Conservation (phyloP, 2,113 vertebrate genomes). For the Cyprinodon brontotheroides region DNA sequence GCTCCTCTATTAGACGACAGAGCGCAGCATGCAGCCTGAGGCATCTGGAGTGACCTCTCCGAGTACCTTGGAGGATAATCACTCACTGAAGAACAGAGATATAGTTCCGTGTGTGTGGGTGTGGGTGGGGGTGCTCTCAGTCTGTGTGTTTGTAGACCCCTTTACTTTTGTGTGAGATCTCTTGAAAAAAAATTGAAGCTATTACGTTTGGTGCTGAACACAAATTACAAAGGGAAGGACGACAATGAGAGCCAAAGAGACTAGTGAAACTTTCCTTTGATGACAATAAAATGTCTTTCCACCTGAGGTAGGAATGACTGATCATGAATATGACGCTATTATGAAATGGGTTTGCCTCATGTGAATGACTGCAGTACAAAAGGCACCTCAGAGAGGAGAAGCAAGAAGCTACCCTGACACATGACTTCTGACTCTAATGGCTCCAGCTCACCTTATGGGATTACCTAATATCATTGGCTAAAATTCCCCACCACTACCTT, state of each 20-base stretch:
- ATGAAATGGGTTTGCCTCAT: conserved; percentile 30
- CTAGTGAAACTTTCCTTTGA: conserved; percentile 29
- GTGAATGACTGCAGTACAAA: conserved; percentile 6
- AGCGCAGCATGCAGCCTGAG: conserved; percentile 21
- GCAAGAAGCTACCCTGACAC: conserved; percentile 1
- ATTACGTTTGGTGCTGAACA: conserved; percentile 29
- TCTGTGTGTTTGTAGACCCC: not conserved
- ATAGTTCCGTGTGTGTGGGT: not conserved
- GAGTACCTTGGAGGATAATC: conserved; percentile 27
- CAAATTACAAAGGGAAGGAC: conserved; percentile 33
- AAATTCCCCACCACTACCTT: conserved; percentile 28
- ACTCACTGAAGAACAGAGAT: conserved; percentile 18
- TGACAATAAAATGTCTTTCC: conserved; percentile 58
- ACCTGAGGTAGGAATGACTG: not conserved
- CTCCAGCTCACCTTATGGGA: conserved; percentile 54
- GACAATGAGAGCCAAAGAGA: conserved; percentile 22
- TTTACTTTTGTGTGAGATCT: conserved; percentile 4
- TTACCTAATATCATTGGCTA: conserved; percentile 43
- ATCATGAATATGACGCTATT: conserved; percentile 1
- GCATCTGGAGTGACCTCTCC: conserved; percentile 12
- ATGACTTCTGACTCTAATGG: conserved; percentile 38
- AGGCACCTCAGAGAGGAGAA: conserved; percentile 7
- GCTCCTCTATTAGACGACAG: conserved; percentile 31
- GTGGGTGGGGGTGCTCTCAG: not conserved
- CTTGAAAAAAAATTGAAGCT: conserved; percentile 33